Base-by-base conservation (phyloP, 1,140 invertebrate species). In the Stegodyphus dumicola region DNA sequence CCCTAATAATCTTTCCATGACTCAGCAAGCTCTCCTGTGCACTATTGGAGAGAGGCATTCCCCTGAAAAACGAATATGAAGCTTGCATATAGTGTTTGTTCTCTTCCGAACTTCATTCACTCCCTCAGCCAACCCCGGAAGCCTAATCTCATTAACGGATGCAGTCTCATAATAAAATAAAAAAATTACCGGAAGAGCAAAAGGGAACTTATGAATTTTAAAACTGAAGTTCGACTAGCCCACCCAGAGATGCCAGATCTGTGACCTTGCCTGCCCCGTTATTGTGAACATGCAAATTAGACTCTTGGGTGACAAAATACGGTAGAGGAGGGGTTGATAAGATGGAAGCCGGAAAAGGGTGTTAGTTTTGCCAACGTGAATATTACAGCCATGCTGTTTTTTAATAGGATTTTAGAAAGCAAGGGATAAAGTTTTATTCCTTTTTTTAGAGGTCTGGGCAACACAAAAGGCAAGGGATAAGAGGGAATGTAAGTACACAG, bases 161-260 rank as follows among this genome's bases (percentile, higher is more conserved):
- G 71, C 56, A n/a, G 56, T 60, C 15, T 66, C 66, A 83, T 83
- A 75, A 83, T 83, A 67, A 83, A 83, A 66, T 83, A 83, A 83
- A 75, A 70, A 83, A 83, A 83, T 83, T 83, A 83, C 13, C 67
- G 70, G 65, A 15, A 60, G 56, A 15, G 33, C 33, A 64, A 10
- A 56, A 69, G 69, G 33, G 13, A 33, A 33, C 80, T 75, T 83
- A 83, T 83, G 80, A 83, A 83, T 83, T 83, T 83, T 83, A 83
- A 83, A 83, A 67, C 33, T 33, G 33, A 33, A 52, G 71, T 75
- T 75, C 56, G 70, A 65, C 80, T 71, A 18, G 53, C 33, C n/a
- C 66, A 48, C 49, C 7, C 48, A n/a, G 13, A 15, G 56, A 48
- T 60, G 9, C 15, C 9, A 9, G 9, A 60, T 15, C 15, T 60